Evolutionary conservation across 64 coral and sea anemone genomes (phyloP).

Genomic region (Stichodactyla helianthus): DNA sequence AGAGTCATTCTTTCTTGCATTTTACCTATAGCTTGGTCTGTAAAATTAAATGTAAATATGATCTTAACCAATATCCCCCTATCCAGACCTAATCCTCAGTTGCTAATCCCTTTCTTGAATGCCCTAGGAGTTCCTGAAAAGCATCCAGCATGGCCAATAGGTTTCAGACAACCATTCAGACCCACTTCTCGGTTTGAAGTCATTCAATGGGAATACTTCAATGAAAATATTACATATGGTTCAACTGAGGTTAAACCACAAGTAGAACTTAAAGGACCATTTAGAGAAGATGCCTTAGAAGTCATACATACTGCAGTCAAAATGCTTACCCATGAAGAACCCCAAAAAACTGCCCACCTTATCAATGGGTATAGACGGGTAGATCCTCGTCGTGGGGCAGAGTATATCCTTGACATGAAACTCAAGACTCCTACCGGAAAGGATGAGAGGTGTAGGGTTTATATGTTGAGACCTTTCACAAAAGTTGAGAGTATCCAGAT

Average conservation of each 20-base stretch:
- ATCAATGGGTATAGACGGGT: conserved; percentile 92
- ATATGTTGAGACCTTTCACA: conserved; percentile 84
- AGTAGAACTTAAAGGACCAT: conserved; percentile 65
- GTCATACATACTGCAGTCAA: conserved; percentile 74
- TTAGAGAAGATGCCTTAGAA: conserved; percentile 85
- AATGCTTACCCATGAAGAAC: conserved; percentile 74
- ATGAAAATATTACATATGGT: conserved; percentile 69
- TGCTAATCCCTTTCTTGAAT: too few relatives aligned
- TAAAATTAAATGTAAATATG: too few relatives aligned
- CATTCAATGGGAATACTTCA: conserved; percentile 96
- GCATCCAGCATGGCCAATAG: conserved; percentile 83
- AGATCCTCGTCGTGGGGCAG: conserved; percentile 81
- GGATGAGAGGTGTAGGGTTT: conserved; percentile 66
- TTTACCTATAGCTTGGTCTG: too few relatives aligned
- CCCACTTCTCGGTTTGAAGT: conserved; percentile 90
- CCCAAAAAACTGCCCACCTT: conserved; percentile 35
- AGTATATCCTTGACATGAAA: conserved; percentile 92
- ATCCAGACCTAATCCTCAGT: too few relatives aligned
- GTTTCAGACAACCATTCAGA: conserved; percentile 71
- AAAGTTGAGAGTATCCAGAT: conserved; percentile 93
- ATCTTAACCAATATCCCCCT: too few relatives aligned
- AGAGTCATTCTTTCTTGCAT: too few relatives aligned
- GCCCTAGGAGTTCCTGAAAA: conserved; percentile 79
- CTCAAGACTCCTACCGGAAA: conserved; percentile 33
- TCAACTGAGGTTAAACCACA: conserved; percentile 79